Evolutionary conservation across 2,888 invertebrate species (phyloP).

Genomic region (Drosophila stalkeri): DNA sequence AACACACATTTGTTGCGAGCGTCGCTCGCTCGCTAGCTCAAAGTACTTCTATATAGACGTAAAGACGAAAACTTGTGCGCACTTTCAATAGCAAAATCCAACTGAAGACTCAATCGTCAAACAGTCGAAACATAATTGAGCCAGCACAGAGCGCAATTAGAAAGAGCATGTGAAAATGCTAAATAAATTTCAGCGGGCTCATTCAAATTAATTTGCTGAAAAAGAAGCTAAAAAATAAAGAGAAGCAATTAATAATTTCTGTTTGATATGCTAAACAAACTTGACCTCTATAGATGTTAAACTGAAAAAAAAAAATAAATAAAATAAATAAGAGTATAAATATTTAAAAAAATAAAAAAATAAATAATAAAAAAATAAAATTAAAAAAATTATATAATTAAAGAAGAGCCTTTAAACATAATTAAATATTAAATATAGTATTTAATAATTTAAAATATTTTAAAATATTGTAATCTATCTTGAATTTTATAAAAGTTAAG

Average conservation of each 20-base stretch:
- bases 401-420: no score
- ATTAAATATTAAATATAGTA: no score
- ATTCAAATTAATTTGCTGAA: conserved; percentile 42
- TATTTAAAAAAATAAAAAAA: no score
- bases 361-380: no score
- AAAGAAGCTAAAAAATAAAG: conserved; percentile 12
- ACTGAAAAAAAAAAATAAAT: background rate
- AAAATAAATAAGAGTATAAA: no score
- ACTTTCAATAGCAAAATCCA: conserved; percentile 53
- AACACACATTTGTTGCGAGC: conserved; percentile 27
- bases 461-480: no score
- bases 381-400: no score
- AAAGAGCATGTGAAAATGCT: conserved; percentile 46
- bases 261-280: conserved; percentile 26
- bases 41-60: background rate
- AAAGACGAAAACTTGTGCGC: conserved; percentile 38
- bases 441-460: no score
- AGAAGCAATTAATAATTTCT: conserved; percentile 4
- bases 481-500: no score
- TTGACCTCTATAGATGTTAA: conserved; percentile 47
- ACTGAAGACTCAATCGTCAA: conserved; percentile 52
- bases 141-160: conserved; percentile 48
- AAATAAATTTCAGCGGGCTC: conserved; percentile 43
- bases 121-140: conserved; percentile 32
- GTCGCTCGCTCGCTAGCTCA: background rate